Evolutionary conservation across 2,888 invertebrate genomes (phyloP).

Genomic region (Athetis lepigone): DNA sequence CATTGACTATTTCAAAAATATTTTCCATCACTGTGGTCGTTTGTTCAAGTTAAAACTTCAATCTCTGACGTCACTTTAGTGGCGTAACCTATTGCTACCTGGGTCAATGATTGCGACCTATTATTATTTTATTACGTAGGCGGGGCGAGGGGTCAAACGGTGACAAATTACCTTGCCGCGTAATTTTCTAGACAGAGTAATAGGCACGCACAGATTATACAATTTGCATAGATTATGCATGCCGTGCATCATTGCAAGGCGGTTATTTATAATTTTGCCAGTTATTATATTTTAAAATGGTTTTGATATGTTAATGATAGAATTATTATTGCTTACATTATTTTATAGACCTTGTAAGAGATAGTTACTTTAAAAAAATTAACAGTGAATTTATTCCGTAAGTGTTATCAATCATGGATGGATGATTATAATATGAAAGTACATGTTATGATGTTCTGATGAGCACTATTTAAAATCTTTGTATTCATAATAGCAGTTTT

Average conservation of each 20-base stretch:
- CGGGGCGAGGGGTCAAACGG: constrained; percentile 55
- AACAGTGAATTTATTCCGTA: background rate
- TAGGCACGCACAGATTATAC: constrained; percentile 54
- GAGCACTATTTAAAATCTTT: background rate
- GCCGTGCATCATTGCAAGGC: constrained; percentile 24
- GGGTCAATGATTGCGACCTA: constrained; percentile 50
- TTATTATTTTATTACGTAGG: constrained; percentile 44
- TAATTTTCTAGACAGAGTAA: constrained; percentile 56
- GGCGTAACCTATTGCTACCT: constrained; percentile 22
- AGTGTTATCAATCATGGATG: background rate
- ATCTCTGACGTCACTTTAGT: constrained; percentile 28
- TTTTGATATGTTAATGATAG: background rate
- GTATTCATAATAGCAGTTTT: background rate
- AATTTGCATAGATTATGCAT: constrained; percentile 62
- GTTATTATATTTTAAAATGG: constrained; percentile 15
- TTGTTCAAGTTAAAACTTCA: background rate
- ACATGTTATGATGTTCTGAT: background rate
- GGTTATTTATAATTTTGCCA: constrained; percentile 13
- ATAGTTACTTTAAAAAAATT: too few relatives aligned
- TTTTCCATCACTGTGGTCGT: background rate
- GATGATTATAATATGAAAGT: background rate
- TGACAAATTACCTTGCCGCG: constrained; percentile 61
- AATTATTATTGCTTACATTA: background rate
- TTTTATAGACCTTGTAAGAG: background rate
- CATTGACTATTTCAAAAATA: background rate